phyloP scores from a whole-genome alignment of 2,797 vertebrate species.

The Alauda arvensis region DNA sequence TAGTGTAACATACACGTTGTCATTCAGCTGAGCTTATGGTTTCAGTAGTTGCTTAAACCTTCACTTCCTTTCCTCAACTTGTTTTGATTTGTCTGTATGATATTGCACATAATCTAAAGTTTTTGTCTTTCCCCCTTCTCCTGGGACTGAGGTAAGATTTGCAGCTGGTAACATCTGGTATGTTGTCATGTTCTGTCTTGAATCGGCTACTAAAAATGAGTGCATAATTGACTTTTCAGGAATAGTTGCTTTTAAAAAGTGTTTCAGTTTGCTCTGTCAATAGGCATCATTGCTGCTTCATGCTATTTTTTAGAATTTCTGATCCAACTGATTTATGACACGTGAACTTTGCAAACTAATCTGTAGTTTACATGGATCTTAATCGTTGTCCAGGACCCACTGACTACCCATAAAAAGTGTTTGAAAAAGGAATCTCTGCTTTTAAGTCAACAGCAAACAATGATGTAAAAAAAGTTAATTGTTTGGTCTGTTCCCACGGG shows the following conservation, averaged over 20 bases:
- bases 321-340: neutral
- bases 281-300: neutral
- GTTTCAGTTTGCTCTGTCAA: neutral
- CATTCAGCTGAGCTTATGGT: neutral
- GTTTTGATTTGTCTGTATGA: neutral
- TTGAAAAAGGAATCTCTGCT: neutral
- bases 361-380: neutral
- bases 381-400: neutral
- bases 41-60: neutral
- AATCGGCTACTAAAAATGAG: neutral
- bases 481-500: neutral
- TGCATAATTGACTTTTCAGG: neutral
- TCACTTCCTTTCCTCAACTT: neutral
- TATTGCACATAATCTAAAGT: neutral
- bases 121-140: neutral
- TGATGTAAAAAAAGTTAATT: neutral
- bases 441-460: conserved; percentile 1
- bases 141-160: neutral
- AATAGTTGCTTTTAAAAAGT: neutral
- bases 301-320: neutral
- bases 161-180: neutral
- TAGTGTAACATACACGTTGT: neutral
- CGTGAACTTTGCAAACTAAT: neutral
- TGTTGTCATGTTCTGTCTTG: neutral
- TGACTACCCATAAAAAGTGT: neutral